Evolutionary conservation across 2,113 vertebrate species (phyloP), one percentile per base, ranked within the genome.

Genomic region (Lepisosteus oculatus): DNA sequence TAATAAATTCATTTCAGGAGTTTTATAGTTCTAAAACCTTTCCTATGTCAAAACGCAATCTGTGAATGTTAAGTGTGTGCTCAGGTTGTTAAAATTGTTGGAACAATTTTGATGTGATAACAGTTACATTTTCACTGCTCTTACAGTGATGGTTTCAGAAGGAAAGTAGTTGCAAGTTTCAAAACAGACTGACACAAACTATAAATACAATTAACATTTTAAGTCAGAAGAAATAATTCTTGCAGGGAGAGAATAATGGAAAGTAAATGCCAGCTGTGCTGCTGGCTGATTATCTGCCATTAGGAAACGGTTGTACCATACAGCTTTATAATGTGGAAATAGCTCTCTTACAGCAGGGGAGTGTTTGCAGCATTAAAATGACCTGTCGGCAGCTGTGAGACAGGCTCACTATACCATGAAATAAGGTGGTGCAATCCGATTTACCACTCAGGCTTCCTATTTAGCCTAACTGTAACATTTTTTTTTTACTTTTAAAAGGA

Each of bases 151-250:
- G n/a, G 11, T n/a, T 15, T 6, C 57, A 59, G n/a, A 59, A n/a
- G 57, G 57, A n/a, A 13, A 59, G 12, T 13, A 14, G 55, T 13
- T 55, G 11, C 4, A 59, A 59, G n/a, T 15, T 59, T n/a, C 5
- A 13, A 59, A 8, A 59, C n/a, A 6, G 2, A n/a, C 5, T 59
- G n/a, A 59, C n/a, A 59, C 2, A 59, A 8, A 13, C 11, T 59
- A 59, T 51, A 59, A 59, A 6, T 59, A 59, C 57, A 59, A n/a
- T 59, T 59, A 13, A 59, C 57, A 59, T 59, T 59, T 59, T n/a
- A 59, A 13, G 12, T 51, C 3, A 11, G n/a, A 4, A 59, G 57
- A 59, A 59, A 59, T 59, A 59, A 59, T 59, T 13, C 57, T 59
- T 59, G n/a, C 12, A 59, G 57, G 57, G n/a, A 59, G 57, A 59